phyloP scores from a whole-genome alignment of 1,140 invertebrate genomes.

The Condylostylus longicornis region DNA sequence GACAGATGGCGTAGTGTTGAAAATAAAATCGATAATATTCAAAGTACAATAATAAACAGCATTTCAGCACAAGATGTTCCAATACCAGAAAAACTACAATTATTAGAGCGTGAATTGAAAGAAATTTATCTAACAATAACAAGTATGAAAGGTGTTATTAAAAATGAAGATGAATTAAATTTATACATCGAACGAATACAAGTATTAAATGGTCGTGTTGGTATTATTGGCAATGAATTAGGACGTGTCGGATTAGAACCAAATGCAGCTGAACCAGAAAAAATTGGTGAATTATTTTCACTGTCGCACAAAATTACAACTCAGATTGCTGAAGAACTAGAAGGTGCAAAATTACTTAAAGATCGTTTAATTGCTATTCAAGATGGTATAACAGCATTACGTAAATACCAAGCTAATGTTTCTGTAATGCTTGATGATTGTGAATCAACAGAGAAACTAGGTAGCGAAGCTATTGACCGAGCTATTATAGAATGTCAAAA shows the following conservation, averaged over 20 bases:
- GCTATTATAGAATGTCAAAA: slow-evolving; percentile 49
- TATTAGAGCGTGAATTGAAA: slow-evolving; percentile 55
- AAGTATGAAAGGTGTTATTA: slow-evolving; percentile 56
- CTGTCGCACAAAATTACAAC: slow-evolving; percentile 51
- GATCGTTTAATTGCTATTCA: slow-evolving; percentile 54
- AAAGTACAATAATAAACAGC: slow-evolving; percentile 46
- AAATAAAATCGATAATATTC: slow-evolving; percentile 45
- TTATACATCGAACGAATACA: slow-evolving; percentile 63
- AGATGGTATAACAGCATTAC: slow-evolving; percentile 46
- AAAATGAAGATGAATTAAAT: slow-evolving; percentile 63
- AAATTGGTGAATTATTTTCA: slow-evolving; percentile 50
- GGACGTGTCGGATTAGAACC: slow-evolving; percentile 50
- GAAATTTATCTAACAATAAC: slow-evolving; percentile 50
- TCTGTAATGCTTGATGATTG: slow-evolving; percentile 49
- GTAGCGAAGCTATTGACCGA: slow-evolving; percentile 52
- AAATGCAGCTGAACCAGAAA: slow-evolving; percentile 54
- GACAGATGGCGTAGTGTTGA: slow-evolving; percentile 57
- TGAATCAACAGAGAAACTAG: slow-evolving; percentile 49
- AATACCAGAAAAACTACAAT: slow-evolving; percentile 50
- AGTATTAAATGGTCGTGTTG: slow-evolving; percentile 54
- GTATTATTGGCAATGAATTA: slow-evolving; percentile 61
- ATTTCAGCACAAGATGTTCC: slow-evolving; percentile 54
- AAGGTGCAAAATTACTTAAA: slow-evolving; percentile 48
- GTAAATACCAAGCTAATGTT: slow-evolving; percentile 48
- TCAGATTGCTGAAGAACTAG: slow-evolving; percentile 55